phyloP scores from a whole-genome alignment of 1,140 invertebrate genomes.

The Apis cerana region DNA sequence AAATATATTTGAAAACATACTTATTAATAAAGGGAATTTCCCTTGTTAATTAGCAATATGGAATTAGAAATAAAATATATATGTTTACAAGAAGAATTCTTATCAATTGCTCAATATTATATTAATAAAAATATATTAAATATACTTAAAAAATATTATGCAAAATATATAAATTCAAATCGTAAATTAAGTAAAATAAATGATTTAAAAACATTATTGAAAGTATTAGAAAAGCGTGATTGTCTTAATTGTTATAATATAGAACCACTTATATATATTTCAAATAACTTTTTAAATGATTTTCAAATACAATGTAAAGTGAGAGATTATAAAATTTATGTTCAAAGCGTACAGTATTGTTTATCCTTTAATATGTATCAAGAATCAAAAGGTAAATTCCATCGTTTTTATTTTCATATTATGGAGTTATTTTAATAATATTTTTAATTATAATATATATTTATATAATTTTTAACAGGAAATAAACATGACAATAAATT shows the following conservation, averaged over 20 bases:
- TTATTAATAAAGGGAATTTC: slow-evolving; percentile 7
- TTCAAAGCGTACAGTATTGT: slow-evolving; percentile 23
- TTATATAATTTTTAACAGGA: neutral
- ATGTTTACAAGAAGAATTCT: slow-evolving; percentile 31
- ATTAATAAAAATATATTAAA: slow-evolving; percentile 42
- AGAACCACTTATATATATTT: slow-evolving; percentile 64
- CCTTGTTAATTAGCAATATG: neutral
- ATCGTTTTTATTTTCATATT: slow-evolving; percentile 11
- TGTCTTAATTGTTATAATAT: slow-evolving; percentile 64
- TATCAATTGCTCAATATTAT: neutral
- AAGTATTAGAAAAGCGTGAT: slow-evolving; percentile 71
- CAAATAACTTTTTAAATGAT: slow-evolving; percentile 55
- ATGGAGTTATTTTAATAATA: slow-evolving; percentile 11
- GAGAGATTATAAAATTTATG: slow-evolving; percentile 59
- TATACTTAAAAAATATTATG: slow-evolving; percentile 63
- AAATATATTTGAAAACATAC: neutral
- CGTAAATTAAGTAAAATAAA: slow-evolving; percentile 65
- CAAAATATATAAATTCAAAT: slow-evolving; percentile 62
- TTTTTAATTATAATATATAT: slow-evolving; percentile 13
- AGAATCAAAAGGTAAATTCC: slow-evolving; percentile 55
- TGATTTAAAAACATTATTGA: slow-evolving; percentile 65
- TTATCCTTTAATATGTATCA: slow-evolving; percentile 55
- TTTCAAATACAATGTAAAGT: slow-evolving; percentile 47
- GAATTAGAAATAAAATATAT: slow-evolving; percentile 7
- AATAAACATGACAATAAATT: neutral